Percentiles rank a stretch among this genome's conserved stretches.
Conservation (phyloP, 2,797 vertebrate species). For the Lacerta viridis region DNA sequence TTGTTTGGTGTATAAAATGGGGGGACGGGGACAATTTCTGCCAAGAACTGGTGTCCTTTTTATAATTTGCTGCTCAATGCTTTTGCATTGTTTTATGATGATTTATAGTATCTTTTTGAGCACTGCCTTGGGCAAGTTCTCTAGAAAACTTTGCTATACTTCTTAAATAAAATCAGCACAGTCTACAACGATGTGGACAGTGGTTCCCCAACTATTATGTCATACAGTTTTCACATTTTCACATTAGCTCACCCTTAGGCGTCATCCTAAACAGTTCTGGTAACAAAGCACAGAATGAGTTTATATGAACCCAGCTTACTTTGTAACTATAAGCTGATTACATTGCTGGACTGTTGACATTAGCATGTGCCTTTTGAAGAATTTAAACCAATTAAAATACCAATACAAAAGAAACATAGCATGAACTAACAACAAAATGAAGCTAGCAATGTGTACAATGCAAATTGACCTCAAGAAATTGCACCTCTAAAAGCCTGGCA, state of each 20-base stretch:
- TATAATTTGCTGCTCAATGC: background rate
- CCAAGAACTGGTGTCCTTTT: background rate
- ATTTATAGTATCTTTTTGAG: background rate
- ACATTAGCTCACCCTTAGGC: background rate
- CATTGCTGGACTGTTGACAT: background rate
- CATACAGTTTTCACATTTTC: background rate
- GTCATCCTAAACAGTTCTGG: background rate
- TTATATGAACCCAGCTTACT: background rate
- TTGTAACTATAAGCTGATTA: background rate
- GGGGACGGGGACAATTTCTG: too few relatives aligned
- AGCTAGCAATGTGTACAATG: too few relatives aligned
- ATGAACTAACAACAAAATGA: too few relatives aligned
- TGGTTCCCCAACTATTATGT: background rate
- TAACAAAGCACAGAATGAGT: background rate
- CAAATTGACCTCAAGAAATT: too few relatives aligned
- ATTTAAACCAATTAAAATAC: too few relatives aligned
- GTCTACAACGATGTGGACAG: background rate
- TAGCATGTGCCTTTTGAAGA: background rate
- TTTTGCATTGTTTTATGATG: background rate
- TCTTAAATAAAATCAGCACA: background rate
- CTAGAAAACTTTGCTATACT: background rate
- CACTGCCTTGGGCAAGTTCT: background rate
- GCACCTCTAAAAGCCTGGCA: too few relatives aligned
- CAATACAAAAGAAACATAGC: too few relatives aligned
- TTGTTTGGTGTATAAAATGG: too few relatives aligned